phyloP scores from a whole-genome alignment of 2,888 invertebrate genomes.

The Drosophila birchii region DNA sequence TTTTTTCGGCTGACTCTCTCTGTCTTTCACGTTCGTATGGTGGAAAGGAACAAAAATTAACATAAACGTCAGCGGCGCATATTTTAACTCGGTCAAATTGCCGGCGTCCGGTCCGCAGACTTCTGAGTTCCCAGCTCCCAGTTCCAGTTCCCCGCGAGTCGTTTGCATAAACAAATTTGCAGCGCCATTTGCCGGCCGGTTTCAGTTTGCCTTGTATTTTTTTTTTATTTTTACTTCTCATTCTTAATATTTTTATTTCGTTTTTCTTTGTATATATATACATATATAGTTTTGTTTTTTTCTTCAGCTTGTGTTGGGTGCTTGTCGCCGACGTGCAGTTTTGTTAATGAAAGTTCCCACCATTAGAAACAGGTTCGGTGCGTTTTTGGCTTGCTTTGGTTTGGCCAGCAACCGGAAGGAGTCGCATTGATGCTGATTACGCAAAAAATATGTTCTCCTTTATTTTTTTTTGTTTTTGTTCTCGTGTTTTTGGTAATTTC shows the following conservation, averaged over 20 bases:
- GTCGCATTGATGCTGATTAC: slow-evolving; percentile 59
- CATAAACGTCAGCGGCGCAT: slow-evolving; percentile 76
- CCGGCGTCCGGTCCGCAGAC: slow-evolving; percentile 67
- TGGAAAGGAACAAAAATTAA: slow-evolving; percentile 64
- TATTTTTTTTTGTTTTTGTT: slow-evolving; percentile 4
- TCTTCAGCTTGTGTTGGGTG: neutral
- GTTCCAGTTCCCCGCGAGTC: slow-evolving; percentile 33
- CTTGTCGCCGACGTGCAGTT: slow-evolving; percentile 48
- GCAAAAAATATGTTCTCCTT: slow-evolving; percentile 43
- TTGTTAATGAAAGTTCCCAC: slow-evolving; percentile 77
- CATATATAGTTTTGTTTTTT: neutral
- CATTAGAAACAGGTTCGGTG: slow-evolving; percentile 75
- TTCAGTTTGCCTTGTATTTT: slow-evolving; percentile 46
- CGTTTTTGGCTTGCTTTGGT: slow-evolving; percentile 27
- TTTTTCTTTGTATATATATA: neutral
- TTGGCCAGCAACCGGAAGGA: slow-evolving; percentile 55
- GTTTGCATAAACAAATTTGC: slow-evolving; percentile 76
- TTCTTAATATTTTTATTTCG: slow-evolving; percentile 29
- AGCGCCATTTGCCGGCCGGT: slow-evolving; percentile 74
- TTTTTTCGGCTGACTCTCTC: slow-evolving; percentile 30
- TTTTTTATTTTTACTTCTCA: slow-evolving; percentile 4
- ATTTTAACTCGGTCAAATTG: slow-evolving; percentile 80
- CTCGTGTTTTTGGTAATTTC: slow-evolving; percentile 49
- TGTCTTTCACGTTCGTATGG: slow-evolving; percentile 1
- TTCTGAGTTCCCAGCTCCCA: slow-evolving; percentile 13